phyloP scores from a whole-genome alignment of 2,888 invertebrate genomes.

The Epirrhoe alternata region DNA sequence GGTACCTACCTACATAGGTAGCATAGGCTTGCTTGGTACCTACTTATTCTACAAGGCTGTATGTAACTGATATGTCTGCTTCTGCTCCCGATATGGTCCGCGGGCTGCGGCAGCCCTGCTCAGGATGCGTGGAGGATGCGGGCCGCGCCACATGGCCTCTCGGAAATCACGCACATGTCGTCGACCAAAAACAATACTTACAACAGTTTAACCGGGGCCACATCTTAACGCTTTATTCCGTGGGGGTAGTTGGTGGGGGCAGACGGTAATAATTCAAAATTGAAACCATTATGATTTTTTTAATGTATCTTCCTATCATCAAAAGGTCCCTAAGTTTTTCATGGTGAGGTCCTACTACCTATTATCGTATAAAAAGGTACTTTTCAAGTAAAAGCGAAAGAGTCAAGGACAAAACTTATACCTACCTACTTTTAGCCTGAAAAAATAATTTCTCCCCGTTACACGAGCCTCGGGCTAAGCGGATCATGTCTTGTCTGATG shows the following conservation, averaged over 20 bases:
- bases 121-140: constrained; percentile 30
- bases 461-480: constrained; percentile 8
- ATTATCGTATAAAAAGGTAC: neutral
- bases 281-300: no score
- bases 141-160: constrained; percentile 29
- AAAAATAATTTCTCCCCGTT: neutral
- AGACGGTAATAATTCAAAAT: no score
- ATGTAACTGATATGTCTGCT: constrained; percentile 17
- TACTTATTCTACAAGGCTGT: constrained; percentile 14
- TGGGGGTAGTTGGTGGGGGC: no score
- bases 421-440: neutral
- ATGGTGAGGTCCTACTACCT: neutral
- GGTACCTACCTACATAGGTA: no score
- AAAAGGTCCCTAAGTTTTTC: neutral
- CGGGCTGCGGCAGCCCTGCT: constrained; percentile 22
- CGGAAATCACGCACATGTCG: constrained; percentile 34
- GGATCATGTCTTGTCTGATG: constrained; percentile 11
- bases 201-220: constrained; percentile 9
- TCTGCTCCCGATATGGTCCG: constrained; percentile 13
- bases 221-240: neutral
- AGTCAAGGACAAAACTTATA: neutral
- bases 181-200: constrained; percentile 29
- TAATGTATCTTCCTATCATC: no score
- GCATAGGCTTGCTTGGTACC: no score
- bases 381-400: neutral